Base-by-base conservation (phyloP, 2,797 vertebrate genomes). In the Neostethus bicornis region DNA sequence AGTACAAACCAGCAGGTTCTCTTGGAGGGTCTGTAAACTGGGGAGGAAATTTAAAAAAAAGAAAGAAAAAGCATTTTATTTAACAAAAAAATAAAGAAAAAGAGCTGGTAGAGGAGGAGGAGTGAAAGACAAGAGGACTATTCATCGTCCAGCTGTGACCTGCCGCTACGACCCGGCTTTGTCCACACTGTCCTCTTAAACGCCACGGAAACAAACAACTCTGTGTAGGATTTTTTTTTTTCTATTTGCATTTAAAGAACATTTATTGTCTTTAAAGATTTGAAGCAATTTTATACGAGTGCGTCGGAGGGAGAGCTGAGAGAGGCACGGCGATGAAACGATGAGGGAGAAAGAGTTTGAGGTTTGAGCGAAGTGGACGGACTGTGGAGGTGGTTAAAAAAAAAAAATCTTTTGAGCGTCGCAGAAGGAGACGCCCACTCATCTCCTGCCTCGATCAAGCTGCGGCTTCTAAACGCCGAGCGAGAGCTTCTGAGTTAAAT, bases 1-100 rank as follows among this genome's bases (percentile, higher is more conserved):
- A 2, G 97, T 99, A 47, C 95, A 95, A 69, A 97, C 95, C 75
- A 99, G 79, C 0, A 99, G 84, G 76, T 99, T 95, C 51, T 98
- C 95, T 70, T 94, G 90, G 66, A 96, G 92, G 31, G 96, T 92
- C 92, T 97, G 95, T 68, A 99, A 90, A 85, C 97, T 99, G 63
- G 29, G 17, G 43, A 41, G 51, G 53, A 28, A 32, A 37, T n/a
- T n/a, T n/a, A 34, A 13, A 19, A 31, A 32, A 25, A 13, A 41
- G 19, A 41, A 11, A 41, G 1, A 59, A 2, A 62, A 0, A 7
- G 1, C 1, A 46, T 6, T 23, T 32, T 42, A 3, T 17, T 57
- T 25, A 1, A 44, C 61, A 43, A 16, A 7, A 24, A 21, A 19
- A 19, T 39, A 29, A 3, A 16, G 2, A 9, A 13, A 31, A 6